Percentiles rank a stretch among this genome's conserved stretches.
phyloP scores from a whole-genome alignment of 2,113 vertebrate genomes.

The Mystacornis crossleyi region DNA sequence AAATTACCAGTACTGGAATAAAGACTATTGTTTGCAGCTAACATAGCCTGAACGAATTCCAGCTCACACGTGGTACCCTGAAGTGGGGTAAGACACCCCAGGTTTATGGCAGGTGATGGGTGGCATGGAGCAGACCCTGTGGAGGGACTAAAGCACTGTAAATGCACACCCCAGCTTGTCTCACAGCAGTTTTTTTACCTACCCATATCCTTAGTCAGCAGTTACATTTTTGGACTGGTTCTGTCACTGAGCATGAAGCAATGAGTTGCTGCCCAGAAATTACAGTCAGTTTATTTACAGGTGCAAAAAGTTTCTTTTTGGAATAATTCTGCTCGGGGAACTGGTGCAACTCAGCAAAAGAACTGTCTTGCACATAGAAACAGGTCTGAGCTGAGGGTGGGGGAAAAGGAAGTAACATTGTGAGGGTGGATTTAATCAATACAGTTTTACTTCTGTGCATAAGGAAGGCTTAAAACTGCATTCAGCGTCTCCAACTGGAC shows the following conservation, averaged over 20 bases:
- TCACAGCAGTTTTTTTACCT: not conserved
- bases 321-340: not conserved
- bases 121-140: not conserved
- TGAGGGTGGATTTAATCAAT: not conserved
- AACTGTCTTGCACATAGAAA: not conserved
- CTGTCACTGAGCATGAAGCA: not conserved
- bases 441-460: not conserved
- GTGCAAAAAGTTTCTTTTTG: not conserved
- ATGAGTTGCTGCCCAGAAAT: not conserved
- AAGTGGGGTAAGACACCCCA: not conserved
- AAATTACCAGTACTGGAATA: not conserved
- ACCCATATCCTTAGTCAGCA: not conserved
- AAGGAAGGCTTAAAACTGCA: not conserved
- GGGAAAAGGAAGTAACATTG: not conserved
- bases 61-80: fast-evolving
- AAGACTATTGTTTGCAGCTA: not conserved
- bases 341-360: not conserved
- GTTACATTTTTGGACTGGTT: not conserved
- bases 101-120: not conserved
- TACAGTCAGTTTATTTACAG: not conserved
- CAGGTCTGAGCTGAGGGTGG: not conserved
- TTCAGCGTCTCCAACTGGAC: not conserved
- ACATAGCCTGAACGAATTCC: fast-evolving
- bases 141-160: not conserved
- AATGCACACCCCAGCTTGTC: not conserved